Evolutionary conservation across 2,113 vertebrate species (phyloP).

Genomic region (Ailuropoda melanoleuca): DNA sequence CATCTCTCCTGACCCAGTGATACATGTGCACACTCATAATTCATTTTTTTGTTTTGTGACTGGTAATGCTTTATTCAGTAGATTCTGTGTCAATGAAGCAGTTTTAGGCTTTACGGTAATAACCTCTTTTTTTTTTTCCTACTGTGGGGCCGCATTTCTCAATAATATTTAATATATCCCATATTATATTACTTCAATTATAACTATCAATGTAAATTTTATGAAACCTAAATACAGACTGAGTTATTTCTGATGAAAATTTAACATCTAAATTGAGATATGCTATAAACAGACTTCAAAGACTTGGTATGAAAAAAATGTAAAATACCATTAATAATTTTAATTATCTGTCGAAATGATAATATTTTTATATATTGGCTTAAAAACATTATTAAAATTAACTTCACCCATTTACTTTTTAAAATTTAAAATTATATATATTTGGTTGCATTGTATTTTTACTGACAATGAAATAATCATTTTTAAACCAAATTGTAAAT

Average conservation of each 20-base stretch:
- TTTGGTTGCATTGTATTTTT: neutral
- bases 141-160: neutral
- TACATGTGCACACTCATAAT: neutral
- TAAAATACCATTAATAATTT: neutral
- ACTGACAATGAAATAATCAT: neutral
- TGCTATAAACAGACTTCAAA: neutral
- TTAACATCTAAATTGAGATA: constrained; percentile 21
- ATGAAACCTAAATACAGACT: neutral
- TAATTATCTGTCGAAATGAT: neutral
- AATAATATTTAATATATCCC: neutral
- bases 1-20: neutral
- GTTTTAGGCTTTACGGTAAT: neutral
- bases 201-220: neutral
- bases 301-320: neutral
- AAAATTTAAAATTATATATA: neutral
- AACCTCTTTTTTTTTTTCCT: neutral
- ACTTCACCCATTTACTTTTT: neutral
- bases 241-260: neutral
- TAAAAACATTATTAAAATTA: constrained; percentile 18
- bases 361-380: neutral
- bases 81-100: neutral
- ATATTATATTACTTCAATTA: neutral
- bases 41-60: neutral
- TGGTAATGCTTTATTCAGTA: neutral
- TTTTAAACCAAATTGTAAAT: neutral